phyloP scores from a whole-genome alignment of 1,140 invertebrate genomes.

The Drosophila pectinifera region DNA sequence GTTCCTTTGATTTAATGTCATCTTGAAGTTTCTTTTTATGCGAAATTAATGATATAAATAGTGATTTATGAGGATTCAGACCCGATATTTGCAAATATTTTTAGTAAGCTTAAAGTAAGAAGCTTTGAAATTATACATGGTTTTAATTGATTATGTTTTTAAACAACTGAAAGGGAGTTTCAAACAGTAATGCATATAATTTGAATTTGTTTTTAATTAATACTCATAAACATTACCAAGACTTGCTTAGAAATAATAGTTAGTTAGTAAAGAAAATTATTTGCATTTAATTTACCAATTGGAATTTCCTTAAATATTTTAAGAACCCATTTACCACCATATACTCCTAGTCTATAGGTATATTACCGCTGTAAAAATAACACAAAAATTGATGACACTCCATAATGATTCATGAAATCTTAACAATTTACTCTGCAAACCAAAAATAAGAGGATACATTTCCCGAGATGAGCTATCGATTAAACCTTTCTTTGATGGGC shows the following conservation, averaged over 20 bases:
- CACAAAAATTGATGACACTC: constrained; percentile 70
- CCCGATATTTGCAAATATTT: too few species aligned
- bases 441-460: constrained; percentile 64
- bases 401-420: constrained; percentile 53
- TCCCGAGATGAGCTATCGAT: constrained; percentile 63
- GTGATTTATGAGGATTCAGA: not conserved
- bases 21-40: not conserved
- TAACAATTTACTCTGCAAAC: constrained; percentile 70
- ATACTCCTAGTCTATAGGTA: constrained; percentile 16
- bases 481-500: constrained; percentile 80
- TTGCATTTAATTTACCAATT: too few species aligned
- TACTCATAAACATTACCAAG: too few species aligned
- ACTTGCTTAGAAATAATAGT: too few species aligned
- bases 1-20: not conserved
- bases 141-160: too few species aligned
- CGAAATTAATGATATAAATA: not conserved
- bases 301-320: too few species aligned
- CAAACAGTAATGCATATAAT: too few species aligned
- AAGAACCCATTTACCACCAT: constrained; percentile 16
- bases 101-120: too few species aligned
- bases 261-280: too few species aligned
- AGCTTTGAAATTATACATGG: too few species aligned
- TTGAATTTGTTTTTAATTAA: too few species aligned
- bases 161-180: too few species aligned
- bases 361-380: constrained; percentile 35